Conservation (phyloP, 2,113 vertebrate species). For the Pachycephala philippinensis region DNA sequence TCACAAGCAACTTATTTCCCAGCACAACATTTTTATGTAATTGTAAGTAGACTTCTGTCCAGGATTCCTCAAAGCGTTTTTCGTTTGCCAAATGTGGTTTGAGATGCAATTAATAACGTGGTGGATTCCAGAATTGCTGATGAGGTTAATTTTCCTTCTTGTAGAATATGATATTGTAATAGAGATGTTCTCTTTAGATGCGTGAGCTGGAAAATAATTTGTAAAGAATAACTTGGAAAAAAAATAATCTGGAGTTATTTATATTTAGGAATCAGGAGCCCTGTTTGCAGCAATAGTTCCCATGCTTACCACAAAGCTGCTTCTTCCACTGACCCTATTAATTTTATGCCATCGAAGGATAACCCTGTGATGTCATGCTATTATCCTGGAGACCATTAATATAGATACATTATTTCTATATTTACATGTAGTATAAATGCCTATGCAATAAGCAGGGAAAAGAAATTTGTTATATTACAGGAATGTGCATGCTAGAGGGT, state of each 20-base stretch:
- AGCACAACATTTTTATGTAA: constrained; percentile 4
- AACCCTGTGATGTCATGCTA: background rate
- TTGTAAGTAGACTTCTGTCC: constrained; percentile 3
- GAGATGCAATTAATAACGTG: background rate
- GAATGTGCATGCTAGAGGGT: background rate
- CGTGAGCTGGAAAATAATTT: background rate
- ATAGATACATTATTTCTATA: background rate
- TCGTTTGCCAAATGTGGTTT: constrained; percentile 7
- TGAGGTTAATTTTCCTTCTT: constrained; percentile 7
- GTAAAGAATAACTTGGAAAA: background rate
- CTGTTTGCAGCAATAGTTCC: background rate
- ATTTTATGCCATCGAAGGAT: background rate
- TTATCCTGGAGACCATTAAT: background rate
- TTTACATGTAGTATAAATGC: background rate
- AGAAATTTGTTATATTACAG: background rate
- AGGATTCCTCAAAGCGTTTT: background rate
- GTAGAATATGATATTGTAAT: background rate
- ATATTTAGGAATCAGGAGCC: background rate
- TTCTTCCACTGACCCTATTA: background rate
- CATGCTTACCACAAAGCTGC: background rate
- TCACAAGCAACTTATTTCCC: background rate
- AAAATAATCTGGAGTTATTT: background rate
- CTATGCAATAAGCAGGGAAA: background rate
- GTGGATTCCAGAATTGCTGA: background rate
- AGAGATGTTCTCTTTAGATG: background rate